These are phyloP conservation scores for Ricordea florida DNA, from an alignment of 92 coral and sea anemone species.

Conservation along the genomic window DNA sequence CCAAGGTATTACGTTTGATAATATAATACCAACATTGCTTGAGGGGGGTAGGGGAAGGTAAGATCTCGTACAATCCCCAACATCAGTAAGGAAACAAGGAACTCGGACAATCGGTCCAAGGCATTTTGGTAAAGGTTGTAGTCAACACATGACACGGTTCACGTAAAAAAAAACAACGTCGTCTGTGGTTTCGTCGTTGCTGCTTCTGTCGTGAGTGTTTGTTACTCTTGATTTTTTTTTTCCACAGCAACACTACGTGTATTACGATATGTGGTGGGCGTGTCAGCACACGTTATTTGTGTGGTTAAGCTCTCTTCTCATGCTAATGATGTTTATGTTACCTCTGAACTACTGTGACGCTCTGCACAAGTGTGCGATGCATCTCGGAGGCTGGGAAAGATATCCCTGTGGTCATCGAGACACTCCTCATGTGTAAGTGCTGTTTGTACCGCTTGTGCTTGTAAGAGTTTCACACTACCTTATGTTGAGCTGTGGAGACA, in stretches of 20 bases:
- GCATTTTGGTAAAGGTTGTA: too few relatives aligned
- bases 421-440: constrained; percentile 88
- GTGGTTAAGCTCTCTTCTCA: constrained; percentile 90
- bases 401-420: constrained; percentile 84
- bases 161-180: background rate
- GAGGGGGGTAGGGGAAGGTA: too few relatives aligned
- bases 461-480: background rate
- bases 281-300: constrained; percentile 92
- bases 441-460: background rate
- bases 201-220: background rate
- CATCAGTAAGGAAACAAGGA: too few relatives aligned
- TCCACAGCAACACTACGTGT: constrained; percentile 83
- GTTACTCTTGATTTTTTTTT: background rate
- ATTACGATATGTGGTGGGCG: constrained; percentile 99
- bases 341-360: constrained; percentile 95
- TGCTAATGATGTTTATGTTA: constrained; percentile 90
- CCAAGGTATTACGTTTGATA: too few relatives aligned
- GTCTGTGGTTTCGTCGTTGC: background rate
- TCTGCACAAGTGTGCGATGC: constrained; percentile 91
- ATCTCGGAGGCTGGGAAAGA: constrained; percentile 97
- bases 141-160: too few relatives aligned
- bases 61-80: too few relatives aligned
- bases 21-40: too few relatives aligned
- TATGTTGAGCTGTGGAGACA: too few relatives aligned
- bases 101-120: too few relatives aligned